Evolutionary conservation across 2,888 invertebrate genomes (phyloP).

Genomic region (Cryptops parisi): DNA sequence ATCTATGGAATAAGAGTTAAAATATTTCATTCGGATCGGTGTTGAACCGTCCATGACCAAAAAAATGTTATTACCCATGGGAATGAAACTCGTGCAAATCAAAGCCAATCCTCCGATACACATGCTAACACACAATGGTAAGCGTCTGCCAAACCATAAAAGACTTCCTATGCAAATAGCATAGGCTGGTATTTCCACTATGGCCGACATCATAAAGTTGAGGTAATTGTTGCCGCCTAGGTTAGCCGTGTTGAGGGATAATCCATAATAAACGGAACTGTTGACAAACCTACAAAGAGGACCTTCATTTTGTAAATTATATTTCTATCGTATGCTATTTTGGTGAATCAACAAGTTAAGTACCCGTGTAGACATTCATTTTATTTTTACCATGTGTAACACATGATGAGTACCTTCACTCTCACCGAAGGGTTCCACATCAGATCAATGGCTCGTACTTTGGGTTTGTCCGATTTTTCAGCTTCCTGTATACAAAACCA

Average conservation of each 20-base stretch:
- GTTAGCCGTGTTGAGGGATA: constrained; percentile 58
- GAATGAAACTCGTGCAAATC: constrained; percentile 43
- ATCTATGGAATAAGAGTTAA: too few relatives aligned
- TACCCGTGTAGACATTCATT: too few relatives aligned
- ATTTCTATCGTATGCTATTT: too few relatives aligned
- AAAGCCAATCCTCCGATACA: constrained; percentile 45
- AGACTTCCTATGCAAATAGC: constrained; percentile 43
- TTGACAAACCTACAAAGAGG: constrained; percentile 71
- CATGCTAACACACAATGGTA: constrained; percentile 53
- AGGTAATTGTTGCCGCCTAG: constrained; percentile 54
- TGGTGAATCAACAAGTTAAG: too few relatives aligned
- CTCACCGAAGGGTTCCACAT: not conserved
- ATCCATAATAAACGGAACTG: constrained; percentile 59
- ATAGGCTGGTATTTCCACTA: constrained; percentile 56
- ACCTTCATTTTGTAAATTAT: too few relatives aligned
- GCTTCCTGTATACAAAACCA: not conserved
- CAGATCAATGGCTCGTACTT: not conserved
- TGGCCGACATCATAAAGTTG: constrained; percentile 57
- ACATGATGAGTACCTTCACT: not conserved
- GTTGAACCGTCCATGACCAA: too few relatives aligned
- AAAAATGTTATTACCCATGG: constrained; percentile 36
- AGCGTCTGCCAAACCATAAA: constrained; percentile 53
- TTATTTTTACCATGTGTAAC: not conserved
- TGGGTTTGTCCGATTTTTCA: not conserved
- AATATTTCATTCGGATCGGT: too few relatives aligned